These are phyloP conservation scores for Episyrphus balteatus DNA, from an alignment of 1,140 invertebrate species.

Conservation along the genomic window DNA sequence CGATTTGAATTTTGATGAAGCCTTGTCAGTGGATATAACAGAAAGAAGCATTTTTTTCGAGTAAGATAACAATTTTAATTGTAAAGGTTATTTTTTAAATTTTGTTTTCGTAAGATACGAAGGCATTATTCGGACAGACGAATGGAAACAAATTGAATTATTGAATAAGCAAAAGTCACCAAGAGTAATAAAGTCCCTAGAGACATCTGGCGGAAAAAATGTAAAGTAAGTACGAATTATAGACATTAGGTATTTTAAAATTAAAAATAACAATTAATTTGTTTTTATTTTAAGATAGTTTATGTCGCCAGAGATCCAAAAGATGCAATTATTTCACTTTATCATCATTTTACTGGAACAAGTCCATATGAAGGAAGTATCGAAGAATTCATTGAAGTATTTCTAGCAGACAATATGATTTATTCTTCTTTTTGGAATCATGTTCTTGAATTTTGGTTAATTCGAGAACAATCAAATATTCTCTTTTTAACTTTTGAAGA, in stretches of 20 bases:
- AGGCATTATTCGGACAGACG: neutral
- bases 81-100: no score
- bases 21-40: slow-evolving; percentile 36
- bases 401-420: slow-evolving; percentile 14
- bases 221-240: no score
- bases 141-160: neutral
- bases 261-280: neutral
- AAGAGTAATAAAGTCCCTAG: slow-evolving; percentile 55
- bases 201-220: slow-evolving; percentile 43
- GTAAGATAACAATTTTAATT: no score
- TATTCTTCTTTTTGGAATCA: slow-evolving; percentile 45
- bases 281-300: neutral
- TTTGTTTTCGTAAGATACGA: slow-evolving; percentile 3
- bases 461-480: slow-evolving; percentile 39
- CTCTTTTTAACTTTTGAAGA: slow-evolving; percentile 49
- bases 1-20: slow-evolving; percentile 39
- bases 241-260: slow-evolving; percentile 40
- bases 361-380: slow-evolving; percentile 42
- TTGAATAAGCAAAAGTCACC: slow-evolving; percentile 28
- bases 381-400: slow-evolving; percentile 24
- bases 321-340: slow-evolving; percentile 62
- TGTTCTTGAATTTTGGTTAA: slow-evolving; percentile 42
- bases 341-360: slow-evolving; percentile 46
- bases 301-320: slow-evolving; percentile 58
- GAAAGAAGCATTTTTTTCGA: slow-evolving; percentile 44